These are phyloP conservation scores for Hydriomena furcata DNA, from an alignment of 2,888 invertebrate species.

Conservation along the genomic window DNA sequence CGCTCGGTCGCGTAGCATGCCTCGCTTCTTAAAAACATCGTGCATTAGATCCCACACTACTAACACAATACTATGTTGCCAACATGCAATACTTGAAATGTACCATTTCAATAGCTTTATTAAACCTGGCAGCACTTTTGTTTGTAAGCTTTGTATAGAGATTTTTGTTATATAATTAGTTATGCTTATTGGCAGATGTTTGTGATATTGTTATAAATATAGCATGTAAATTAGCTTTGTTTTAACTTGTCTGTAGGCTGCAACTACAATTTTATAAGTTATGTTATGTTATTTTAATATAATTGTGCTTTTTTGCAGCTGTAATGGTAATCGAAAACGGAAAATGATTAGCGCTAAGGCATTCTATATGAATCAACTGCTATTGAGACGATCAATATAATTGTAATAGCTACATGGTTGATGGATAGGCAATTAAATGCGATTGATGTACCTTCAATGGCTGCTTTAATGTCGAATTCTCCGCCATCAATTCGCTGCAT, in stretches of 20 bases:
- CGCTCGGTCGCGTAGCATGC: conserved; percentile 24
- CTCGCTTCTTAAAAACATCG: conserved; percentile 17
- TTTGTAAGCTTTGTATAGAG: conserved; percentile 18
- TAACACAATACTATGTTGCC: conserved; percentile 27
- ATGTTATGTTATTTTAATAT: background rate
- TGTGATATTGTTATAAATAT: background rate
- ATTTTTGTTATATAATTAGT: conserved; percentile 7
- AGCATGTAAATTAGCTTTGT: conserved; percentile 17
- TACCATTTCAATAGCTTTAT: conserved; percentile 11
- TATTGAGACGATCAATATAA: no score
- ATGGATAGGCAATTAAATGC: no score
- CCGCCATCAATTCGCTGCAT: no score
- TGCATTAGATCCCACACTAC: conserved; percentile 23
- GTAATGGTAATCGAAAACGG: no score
- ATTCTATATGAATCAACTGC: no score
- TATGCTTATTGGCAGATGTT: conserved; percentile 10
- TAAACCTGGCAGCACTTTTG: conserved; percentile 27
- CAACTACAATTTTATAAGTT: background rate
- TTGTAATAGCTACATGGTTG: no score
- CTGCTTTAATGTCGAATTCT: no score
- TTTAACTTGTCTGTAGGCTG: background rate
- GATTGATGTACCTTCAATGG: no score
- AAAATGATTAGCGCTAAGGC: no score
- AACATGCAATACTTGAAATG: background rate
- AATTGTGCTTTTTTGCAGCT: no score